Percentiles rank a stretch among this genome's conserved stretches.
Conservation (phyloP, 2,888 invertebrate genomes). For the Itoplectis maculator region DNA sequence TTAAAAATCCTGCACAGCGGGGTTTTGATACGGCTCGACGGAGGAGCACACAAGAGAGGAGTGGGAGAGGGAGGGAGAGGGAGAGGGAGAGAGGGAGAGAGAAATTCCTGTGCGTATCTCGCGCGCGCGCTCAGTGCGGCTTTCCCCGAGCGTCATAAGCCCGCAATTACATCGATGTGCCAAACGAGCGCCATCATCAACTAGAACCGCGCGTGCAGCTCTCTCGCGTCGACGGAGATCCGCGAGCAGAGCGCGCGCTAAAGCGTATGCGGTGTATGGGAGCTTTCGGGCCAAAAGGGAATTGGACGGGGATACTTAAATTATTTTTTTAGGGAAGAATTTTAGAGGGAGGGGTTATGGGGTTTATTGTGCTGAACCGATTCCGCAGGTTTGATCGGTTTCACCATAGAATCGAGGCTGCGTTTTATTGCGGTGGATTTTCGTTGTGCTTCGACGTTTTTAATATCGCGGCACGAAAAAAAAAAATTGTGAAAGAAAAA, state of each 20-base stretch:
- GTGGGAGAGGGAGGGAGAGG: too few relatives aligned
- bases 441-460: too few relatives aligned
- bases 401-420: too few relatives aligned
- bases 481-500: too few relatives aligned
- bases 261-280: not conserved
- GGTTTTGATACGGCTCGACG: conserved; percentile 27
- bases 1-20: conserved; percentile 53
- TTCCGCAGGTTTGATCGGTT: not conserved
- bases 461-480: not conserved
- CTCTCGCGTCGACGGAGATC: not conserved
- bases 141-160: conserved; percentile 41
- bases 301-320: conserved; percentile 3
- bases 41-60: conserved; percentile 1
- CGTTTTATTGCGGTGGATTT: too few relatives aligned
- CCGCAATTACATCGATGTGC: conserved; percentile 54
- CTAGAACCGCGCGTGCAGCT: not conserved
- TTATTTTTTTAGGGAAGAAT: not conserved
- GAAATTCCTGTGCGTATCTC: conserved; percentile 20
- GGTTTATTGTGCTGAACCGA: not conserved
- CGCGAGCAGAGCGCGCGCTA: conserved; percentile 2
- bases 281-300: not conserved
- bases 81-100: too few relatives aligned
- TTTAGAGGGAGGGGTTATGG: too few relatives aligned
- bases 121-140: conserved; percentile 4
- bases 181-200: conserved; percentile 26